Base-by-base conservation (phyloP, 2,797 vertebrate genomes). In the Myotis planiceps region DNA sequence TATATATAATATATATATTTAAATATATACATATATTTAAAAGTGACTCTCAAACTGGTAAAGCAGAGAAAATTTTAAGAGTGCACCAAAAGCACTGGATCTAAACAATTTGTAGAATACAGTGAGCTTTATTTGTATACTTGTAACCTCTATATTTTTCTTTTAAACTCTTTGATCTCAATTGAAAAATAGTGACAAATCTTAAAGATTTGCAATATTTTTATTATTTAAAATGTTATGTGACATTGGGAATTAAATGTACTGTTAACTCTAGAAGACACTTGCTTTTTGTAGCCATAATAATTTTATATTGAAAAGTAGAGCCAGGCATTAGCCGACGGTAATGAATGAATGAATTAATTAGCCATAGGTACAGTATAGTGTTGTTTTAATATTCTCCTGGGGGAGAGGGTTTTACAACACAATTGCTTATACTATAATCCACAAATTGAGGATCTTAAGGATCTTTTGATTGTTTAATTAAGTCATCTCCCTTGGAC, bases 401-500 rank as follows among this genome's bases (percentile, higher is more conserved):
- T 69, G 68, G 18, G 10, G 18, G 32, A 6, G 34, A 5, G 5
- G 6, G 2, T 74, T 90, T 51, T 92, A 42, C 14, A 55, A 42
- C 19, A 10, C 9, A 18, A 90, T 87, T 81, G 53, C 34, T 74
- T 65, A 85, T 69, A 91, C 45, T 84, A 81, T 13, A 91, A 49
- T 91, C 65, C 51, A 68, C n/a, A 49, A 49, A 34, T 69, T 74
- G 95, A 79, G 51, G 51, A 53, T 23, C 51, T 6, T 91, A 60
- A 94, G 23, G 8, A 58, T 58, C 25, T 68, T 92, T 93, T 63
- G 45, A 34, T 78, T 76, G n/a, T 71, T 83, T 88, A 80, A 89
- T 76, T 94, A 95, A 94, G 93, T 80, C 58, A 71, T 12, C n/a
- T 86, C 16, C 29, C 13, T 87, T 91, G 83, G 34, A 96, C 88